Evolutionary conservation across 2,113 vertebrate genomes (phyloP).

Genomic region (Aegithalos caudatus): DNA sequence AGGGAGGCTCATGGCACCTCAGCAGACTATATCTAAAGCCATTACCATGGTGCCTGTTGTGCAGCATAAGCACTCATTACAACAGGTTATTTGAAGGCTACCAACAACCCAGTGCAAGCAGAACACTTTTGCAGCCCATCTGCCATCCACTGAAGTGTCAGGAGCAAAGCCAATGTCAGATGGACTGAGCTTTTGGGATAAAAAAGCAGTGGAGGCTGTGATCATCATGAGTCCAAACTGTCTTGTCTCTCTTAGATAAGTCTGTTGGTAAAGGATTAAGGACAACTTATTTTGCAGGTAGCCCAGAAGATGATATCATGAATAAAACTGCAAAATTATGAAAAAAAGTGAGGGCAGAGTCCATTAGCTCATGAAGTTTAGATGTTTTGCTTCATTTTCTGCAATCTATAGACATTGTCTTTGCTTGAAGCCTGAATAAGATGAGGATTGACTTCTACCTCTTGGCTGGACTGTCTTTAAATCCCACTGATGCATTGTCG

Average conservation of each 20-base stretch:
- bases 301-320: neutral
- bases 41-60: neutral
- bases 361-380: neutral
- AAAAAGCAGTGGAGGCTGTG: neutral
- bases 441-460: neutral
- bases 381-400: neutral
- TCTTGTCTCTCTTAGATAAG: neutral
- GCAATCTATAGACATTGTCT: neutral
- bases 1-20: neutral
- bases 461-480: neutral
- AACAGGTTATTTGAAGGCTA: neutral
- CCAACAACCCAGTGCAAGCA: neutral
- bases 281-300: neutral
- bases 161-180: neutral
- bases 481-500: neutral
- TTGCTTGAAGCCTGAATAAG: neutral
- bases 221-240: neutral
- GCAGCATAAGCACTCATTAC: neutral
- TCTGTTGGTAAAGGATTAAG: neutral
- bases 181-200: fast-evolving
- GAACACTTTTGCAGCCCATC: neutral
- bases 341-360: neutral
- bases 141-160: neutral
- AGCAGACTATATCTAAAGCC: neutral
- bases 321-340: neutral